Evolutionary conservation across 2,888 invertebrate genomes (phyloP), one percentile per base, ranked within the genome.

Genomic region (Sturmia bella): DNA sequence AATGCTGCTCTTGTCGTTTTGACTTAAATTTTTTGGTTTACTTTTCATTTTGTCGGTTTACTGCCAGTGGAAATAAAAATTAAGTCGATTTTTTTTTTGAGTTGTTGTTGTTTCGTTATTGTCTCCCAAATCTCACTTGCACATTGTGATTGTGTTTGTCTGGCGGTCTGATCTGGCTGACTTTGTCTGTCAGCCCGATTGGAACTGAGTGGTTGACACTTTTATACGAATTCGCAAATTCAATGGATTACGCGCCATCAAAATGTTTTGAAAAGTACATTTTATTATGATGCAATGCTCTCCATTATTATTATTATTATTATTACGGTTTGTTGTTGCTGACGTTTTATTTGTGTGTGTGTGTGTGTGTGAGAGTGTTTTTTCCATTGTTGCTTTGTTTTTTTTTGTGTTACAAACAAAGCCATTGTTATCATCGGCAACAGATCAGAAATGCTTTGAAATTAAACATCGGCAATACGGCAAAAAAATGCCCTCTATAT

Each of bases 201-300:
- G 27, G 24, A 48, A 17, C 45, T 57, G 56, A 75, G 68, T 76
- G 68, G 50, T 52, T 63, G 57, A 52, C 52, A 70, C 70, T 72
- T 72, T 78, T 56, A 43, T 70, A 57, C 27, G 59, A 70, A 64
- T 78, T 78, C 41, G 48, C 48, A 64, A 64, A 57, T 78, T 78
- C 64, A 78, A 63, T 78, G 48, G 64, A 19, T 64, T 57, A 70
- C 61, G 61, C 61, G 79, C 54, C 73, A 66, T 64, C 64, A 24
- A 41, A 68, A 72, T 74, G 56, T 56, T 80, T 68, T 43, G 57
- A 70, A 75, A 80, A 76, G n/a, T 68, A 72, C 19, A 61, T 76
- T 81, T 76, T 37, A 80, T 72, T 76, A 61, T 68, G 80, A 76
- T 81, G 72, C 72, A 72, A 78, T 72, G 66, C 59, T 68, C 76